Base-by-base conservation (phyloP, 1,140 invertebrate species). In the Atta texana region DNA sequence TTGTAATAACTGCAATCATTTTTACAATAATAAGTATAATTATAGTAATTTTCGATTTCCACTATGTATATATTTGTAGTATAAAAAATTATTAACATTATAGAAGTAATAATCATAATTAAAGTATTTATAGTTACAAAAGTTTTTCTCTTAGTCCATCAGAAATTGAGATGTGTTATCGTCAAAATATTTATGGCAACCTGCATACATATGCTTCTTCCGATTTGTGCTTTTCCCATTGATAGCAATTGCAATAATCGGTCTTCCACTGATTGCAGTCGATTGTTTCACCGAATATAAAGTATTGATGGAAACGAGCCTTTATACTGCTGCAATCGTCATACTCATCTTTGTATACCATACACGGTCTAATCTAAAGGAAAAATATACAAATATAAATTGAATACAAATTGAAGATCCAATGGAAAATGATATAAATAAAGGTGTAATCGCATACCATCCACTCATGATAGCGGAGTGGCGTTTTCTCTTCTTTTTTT, bases 231-330 rank as follows among this genome's bases (percentile, higher is more conserved):
- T 96, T 93, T 61, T 95, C 93, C 96, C 97, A 98, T 90, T 96
- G 95, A 74, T 96, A 93, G 93, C 98, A 98, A 92, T 98, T 97
- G 8, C 96, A 91, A 90, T 96, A 97, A 94, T 98, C 98, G 63
- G 92, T 96, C 92, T 97, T 96, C 98, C 98, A 98, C 87, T 97
- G 96, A 3, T 94, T 94, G 92, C 98, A 99, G 92, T 98, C 97
- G 44, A 96, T 59, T 2, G 93, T 93, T 91, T 98, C 94, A 4
- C 98, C 98, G 94, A 95, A 95, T 64, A 98, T 96, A 93, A 98
- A 99, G 92, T 98, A 97, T 93, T 99, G 98, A 93, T 99, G 97
- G 93, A 98, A 98, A 88, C 98, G 95, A 14, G 95, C 97, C 94
- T 95, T 96, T 16, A 97, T 95, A 88, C 97, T 97, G 80, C 92